These are phyloP conservation scores for Limosa lapponica DNA, from an alignment of 2,797 vertebrate genomes.

Conservation along the genomic window DNA sequence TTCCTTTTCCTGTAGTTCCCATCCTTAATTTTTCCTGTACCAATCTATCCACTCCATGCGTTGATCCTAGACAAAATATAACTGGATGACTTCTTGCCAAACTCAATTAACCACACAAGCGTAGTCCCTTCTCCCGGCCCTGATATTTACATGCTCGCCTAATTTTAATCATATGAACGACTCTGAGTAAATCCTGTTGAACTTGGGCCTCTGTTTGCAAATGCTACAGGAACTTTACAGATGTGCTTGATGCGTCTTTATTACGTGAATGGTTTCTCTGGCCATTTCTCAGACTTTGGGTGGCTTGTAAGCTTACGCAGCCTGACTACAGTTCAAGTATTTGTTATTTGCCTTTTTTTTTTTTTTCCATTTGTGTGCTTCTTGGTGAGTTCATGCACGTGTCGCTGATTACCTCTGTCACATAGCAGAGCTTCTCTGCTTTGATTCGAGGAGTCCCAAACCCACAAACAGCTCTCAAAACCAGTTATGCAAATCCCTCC, in stretches of 20 bases:
- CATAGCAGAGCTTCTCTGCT: neutral
- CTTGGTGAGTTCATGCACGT: neutral
- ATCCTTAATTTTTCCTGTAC: neutral
- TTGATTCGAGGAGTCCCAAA: neutral
- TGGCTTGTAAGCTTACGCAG: neutral
- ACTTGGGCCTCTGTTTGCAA: neutral
- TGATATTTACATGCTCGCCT: neutral
- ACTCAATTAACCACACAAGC: neutral
- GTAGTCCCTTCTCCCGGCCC: neutral
- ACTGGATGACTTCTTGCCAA: neutral
- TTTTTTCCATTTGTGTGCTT: neutral
- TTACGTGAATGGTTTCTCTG: conserved; percentile 9
- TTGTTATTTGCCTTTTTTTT: neutral
- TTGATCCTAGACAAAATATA: rapidly evolving
- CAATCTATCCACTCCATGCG: neutral
- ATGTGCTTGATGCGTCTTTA: neutral
- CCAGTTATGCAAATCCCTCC: neutral
- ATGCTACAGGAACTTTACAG: neutral
- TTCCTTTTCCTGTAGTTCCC: neutral
- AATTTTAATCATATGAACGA: neutral
- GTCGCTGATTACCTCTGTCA: conserved; percentile 7
- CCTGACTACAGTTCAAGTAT: conserved; percentile 39
- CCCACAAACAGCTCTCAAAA: neutral
- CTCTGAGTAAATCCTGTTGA: neutral
- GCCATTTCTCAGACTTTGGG: neutral